Percentiles rank a stretch among this genome's conserved stretches.
Evolutionary conservation across 2,113 vertebrate species (phyloP).

Genomic region (Salvelinus namaycush): DNA sequence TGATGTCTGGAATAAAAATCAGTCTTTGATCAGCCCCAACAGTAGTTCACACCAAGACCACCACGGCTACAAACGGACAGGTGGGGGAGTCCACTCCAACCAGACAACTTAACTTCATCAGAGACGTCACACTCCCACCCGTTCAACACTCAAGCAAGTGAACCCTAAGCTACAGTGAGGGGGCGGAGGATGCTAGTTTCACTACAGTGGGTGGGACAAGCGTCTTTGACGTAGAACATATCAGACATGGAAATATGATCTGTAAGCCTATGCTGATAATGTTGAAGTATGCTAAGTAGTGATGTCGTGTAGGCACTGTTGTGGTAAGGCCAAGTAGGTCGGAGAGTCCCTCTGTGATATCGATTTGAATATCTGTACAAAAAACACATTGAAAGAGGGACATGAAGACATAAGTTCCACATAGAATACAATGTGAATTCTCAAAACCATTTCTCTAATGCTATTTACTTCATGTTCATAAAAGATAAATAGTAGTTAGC

Average conservation of each 20-base stretch:
- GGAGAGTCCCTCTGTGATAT: not conserved
- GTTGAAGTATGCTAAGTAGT: not conserved
- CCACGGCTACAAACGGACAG: no score
- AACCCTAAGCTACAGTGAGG: constrained; percentile 16
- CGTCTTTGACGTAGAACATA: not conserved
- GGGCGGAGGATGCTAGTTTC: constrained; percentile 32
- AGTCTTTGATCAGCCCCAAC: no score
- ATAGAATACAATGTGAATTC: no score
- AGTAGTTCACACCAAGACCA: no score
- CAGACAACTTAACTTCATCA: constrained; percentile 29
- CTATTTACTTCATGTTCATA: no score
- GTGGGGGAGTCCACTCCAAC: constrained; percentile 20
- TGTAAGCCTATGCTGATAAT: not conserved
- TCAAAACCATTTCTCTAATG: no score
- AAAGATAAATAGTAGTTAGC: no score
- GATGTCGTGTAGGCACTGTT: not conserved
- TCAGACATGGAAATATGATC: not conserved
- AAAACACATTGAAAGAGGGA: no score
- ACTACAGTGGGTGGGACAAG: constrained; percentile 29
- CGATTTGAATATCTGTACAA: no score
- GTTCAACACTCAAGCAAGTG: not conserved
- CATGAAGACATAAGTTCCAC: no score
- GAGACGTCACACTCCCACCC: constrained; percentile 25
- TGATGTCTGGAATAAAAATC: no score
- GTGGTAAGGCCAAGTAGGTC: not conserved